Evolutionary conservation across 2,113 vertebrate species (phyloP), one percentile per base, ranked within the genome.

Genomic region (Erythrocercus mccallii): DNA sequence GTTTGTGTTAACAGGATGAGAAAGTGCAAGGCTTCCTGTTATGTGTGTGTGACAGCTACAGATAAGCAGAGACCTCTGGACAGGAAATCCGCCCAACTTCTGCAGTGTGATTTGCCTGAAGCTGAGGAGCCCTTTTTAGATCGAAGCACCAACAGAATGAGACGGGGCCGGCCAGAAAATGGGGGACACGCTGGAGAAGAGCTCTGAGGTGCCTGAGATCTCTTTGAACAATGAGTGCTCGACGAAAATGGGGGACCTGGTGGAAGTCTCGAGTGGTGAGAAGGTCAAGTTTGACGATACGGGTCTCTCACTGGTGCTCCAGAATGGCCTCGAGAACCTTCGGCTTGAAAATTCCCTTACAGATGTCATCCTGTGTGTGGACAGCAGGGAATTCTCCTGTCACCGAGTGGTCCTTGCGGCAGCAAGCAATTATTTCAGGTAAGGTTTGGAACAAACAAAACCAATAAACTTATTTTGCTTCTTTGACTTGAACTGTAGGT

Each of bases 351-450:
- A 98, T 9, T 98, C 99, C 48, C 98, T 99, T 74, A 99, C 99
- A 3, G 99, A 99, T 27, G 99, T 99, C 80, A 95, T 97, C 48
- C 94, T 99, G 92, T 97, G 97, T 0, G 99, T 99, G 90, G 98
- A 99, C 76, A 98, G 98, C 57, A 98, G 98, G 45, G 98, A 98
- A 96, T 99, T 99, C 90, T 98, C 98, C 80, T 99, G 99, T 83
- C 99, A 99, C 92, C 98, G 99, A 68, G 98, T 99, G 69, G 98
- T 99, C 64, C 98, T 99, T 10, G 99, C 99, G 0, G 99, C 99
- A 8, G 99, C 99, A 89, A 99, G 99, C 97, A 98, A 99, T 91
- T 99, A 99, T 93, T 99, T 99, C 98, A 99, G 99, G 99, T 99
- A 97, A 97, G 97, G 70, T 86, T 86, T n/a, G 3, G 4, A 64